phyloP scores from a whole-genome alignment of 2,888 invertebrate genomes.

The Aspidiotus rigidus region DNA sequence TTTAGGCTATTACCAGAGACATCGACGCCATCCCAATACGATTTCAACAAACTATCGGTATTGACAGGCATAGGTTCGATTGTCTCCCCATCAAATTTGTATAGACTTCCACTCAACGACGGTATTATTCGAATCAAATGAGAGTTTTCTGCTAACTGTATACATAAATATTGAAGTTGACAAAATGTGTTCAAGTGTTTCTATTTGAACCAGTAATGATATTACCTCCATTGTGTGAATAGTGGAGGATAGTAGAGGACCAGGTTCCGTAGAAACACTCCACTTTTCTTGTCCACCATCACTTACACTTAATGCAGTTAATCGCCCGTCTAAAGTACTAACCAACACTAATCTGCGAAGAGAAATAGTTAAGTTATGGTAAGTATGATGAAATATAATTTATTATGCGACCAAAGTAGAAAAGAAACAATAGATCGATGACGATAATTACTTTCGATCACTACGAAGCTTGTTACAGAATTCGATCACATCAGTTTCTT shows the following conservation, averaged over 20 bases:
- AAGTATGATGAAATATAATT: not conserved
- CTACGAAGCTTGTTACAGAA: slow-evolving; percentile 13
- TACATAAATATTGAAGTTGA: slow-evolving; percentile 35
- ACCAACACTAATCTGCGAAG: slow-evolving; percentile 63
- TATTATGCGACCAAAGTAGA: not conserved
- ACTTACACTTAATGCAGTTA: slow-evolving; percentile 68
- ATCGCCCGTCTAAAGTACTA: slow-evolving; percentile 80
- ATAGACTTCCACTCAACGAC: slow-evolving; percentile 81
- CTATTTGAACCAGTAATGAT: not conserved
- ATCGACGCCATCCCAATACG: slow-evolving; percentile 75
- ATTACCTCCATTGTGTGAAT: slow-evolving; percentile 76
- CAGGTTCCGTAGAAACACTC: slow-evolving; percentile 66
- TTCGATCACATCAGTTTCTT: slow-evolving; percentile 13
- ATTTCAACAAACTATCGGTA: slow-evolving; percentile 73
- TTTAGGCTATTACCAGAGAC: slow-evolving; percentile 54
- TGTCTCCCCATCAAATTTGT: slow-evolving; percentile 80
- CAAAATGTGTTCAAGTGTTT: not conserved
- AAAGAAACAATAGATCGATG: not conserved
- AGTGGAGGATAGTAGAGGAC: slow-evolving; percentile 75
- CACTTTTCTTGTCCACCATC: slow-evolving; percentile 60
- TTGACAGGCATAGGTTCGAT: slow-evolving; percentile 75
- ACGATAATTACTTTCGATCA: slow-evolving; percentile 8
- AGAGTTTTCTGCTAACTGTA: slow-evolving; percentile 68
- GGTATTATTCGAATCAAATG: slow-evolving; percentile 85
- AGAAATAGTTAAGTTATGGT: not conserved